phyloP scores from a whole-genome alignment of 1,140 invertebrate species.

The Solen grandis region DNA sequence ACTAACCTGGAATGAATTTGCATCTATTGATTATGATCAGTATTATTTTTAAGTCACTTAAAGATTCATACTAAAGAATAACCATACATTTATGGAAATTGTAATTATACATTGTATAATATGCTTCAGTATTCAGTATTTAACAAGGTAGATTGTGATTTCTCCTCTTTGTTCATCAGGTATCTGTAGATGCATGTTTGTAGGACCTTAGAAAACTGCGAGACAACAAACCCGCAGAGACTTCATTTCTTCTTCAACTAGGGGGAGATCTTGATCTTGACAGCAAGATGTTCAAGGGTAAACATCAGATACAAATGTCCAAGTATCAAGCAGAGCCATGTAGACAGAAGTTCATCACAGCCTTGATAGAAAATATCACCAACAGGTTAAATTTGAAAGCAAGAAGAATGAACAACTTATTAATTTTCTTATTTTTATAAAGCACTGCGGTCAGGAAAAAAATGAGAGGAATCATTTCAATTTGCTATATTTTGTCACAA shows the following conservation, averaged over 20 bases:
- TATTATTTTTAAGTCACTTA: no score
- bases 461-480: background rate
- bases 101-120: no score
- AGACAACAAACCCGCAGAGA: background rate
- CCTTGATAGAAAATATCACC: background rate
- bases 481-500: no score
- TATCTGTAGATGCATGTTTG: slow-evolving; percentile 8
- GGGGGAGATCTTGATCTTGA: background rate
- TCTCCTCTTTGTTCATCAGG: no score
- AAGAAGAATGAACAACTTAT: background rate
- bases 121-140: no score
- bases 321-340: slow-evolving; percentile 8
- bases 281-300: slow-evolving; percentile 9
- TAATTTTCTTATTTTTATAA: background rate
- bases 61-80: no score
- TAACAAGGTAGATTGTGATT: no score
- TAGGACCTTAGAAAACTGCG: slow-evolving; percentile 9
- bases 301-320: slow-evolving; percentile 9
- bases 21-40: no score
- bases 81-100: no score
- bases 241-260: background rate
- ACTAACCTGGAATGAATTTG: no score
- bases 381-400: no score
- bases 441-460: background rate
- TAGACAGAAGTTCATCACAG: slow-evolving; percentile 17